phyloP scores from a whole-genome alignment of 2,797 vertebrate genomes.

The Myotis findleyi region DNA sequence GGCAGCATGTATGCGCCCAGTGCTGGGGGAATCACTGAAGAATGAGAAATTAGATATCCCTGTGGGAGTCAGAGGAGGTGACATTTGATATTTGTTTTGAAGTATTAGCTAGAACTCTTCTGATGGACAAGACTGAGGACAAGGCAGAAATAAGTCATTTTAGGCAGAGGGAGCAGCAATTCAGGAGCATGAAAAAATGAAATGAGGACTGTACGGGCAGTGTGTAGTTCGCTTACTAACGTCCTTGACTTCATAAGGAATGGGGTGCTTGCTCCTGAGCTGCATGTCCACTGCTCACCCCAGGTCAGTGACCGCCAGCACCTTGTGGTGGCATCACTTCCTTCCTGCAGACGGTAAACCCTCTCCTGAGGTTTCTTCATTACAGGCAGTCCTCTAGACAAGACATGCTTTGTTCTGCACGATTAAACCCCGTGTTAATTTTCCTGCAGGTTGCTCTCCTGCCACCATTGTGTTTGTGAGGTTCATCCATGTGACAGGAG shows the following conservation, averaged over 20 bases:
- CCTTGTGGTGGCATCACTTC: neutral
- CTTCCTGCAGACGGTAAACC: neutral
- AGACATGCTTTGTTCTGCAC: neutral
- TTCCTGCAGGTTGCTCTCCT: neutral
- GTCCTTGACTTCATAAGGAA: neutral
- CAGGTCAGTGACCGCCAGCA: neutral
- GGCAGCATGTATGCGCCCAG: neutral
- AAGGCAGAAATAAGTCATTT: neutral
- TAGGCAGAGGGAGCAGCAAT: neutral
- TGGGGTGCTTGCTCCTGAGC: neutral
- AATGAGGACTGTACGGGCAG: neutral
- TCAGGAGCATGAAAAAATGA: neutral
- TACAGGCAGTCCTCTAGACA: neutral
- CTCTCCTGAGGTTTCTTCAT: neutral
- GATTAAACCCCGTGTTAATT: neutral
- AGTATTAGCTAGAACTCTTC: neutral
- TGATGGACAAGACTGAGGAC: neutral
- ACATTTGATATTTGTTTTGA: neutral
- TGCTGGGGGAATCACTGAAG: neutral
- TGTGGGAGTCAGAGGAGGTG: neutral
- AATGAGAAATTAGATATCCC: neutral
- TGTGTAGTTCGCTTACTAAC: neutral
- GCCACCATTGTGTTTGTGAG: neutral
- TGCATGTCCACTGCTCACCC: neutral
- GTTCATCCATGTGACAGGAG: too few relatives aligned